A percentile compares a stretch with the other conserved stretches of the same genome.
These are phyloP conservation scores for Leucoptera coffeella DNA, from an alignment of 2,888 invertebrate species.

Conservation along the genomic window DNA sequence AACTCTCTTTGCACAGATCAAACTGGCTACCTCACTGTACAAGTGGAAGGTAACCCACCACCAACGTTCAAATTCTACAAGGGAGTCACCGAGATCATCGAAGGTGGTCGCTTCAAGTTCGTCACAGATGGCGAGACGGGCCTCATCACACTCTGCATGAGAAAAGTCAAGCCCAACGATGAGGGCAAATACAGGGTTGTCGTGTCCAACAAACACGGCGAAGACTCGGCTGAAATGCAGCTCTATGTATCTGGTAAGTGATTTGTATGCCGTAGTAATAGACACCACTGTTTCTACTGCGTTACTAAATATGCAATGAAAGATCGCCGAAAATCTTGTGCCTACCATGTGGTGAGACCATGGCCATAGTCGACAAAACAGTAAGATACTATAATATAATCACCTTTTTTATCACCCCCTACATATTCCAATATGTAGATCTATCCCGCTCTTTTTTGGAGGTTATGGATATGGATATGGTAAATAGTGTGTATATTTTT, in stretches of 20 bases:
- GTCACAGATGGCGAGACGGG: conserved; percentile 91
- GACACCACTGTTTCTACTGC: too few relatives aligned
- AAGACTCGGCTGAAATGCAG: conserved; percentile 93
- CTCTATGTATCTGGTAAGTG: conserved; percentile 88
- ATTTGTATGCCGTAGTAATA: too few relatives aligned
- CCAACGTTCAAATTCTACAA: conserved; percentile 95
- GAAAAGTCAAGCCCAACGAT: conserved; percentile 94
- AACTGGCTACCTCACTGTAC: conserved; percentile 87
- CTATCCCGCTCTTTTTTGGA: too few relatives aligned
- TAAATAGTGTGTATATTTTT: too few relatives aligned
- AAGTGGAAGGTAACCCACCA: conserved; percentile 90
- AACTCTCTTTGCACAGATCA: conserved; percentile 73
- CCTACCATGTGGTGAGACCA: too few relatives aligned
- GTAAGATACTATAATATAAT: too few relatives aligned
- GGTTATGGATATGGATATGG: too few relatives aligned
- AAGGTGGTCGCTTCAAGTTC: conserved; percentile 93
- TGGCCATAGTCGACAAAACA: too few relatives aligned
- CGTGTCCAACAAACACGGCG: conserved; percentile 89
- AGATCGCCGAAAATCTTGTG: too few relatives aligned
- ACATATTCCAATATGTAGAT: too few relatives aligned
- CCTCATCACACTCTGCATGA: conserved; percentile 88
- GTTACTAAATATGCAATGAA: too few relatives aligned
- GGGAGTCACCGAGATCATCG: conserved; percentile 87
- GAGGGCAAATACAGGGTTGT: conserved; percentile 93
- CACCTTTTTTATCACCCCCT: too few relatives aligned